These are phyloP conservation scores for Trissolcus japonicus DNA, from an alignment of 2,888 invertebrate genomes.

Conservation along the genomic window DNA sequence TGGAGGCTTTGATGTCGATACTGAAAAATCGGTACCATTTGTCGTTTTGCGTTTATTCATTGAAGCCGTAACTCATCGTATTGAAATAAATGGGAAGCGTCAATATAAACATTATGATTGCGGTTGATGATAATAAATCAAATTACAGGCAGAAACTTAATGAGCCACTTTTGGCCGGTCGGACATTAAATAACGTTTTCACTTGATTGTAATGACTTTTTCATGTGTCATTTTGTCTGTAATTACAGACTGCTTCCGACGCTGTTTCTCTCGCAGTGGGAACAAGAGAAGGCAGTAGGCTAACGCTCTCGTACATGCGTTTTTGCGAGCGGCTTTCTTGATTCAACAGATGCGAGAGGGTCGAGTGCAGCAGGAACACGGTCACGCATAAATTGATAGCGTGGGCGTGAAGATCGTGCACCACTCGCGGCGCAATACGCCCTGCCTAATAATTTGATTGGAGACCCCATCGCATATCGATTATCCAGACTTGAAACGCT, in stretches of 20 bases:
- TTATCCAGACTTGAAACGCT: constrained; percentile 31
- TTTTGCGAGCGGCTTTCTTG: constrained; percentile 40
- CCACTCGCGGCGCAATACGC: constrained; percentile 32
- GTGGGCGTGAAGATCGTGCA: constrained; percentile 55
- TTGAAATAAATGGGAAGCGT: constrained; percentile 14
- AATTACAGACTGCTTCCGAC: constrained; percentile 51
- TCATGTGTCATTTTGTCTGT: constrained; percentile 47
- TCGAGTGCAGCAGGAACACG: constrained; percentile 49
- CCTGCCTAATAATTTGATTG: constrained; percentile 52
- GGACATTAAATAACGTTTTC: constrained; percentile 38
- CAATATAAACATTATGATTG: constrained; percentile 26
- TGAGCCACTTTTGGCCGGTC: constrained; percentile 12
- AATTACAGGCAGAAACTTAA: constrained; percentile 20
- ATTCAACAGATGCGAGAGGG: constrained; percentile 32
- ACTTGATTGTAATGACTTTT: constrained; percentile 49
- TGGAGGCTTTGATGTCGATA: too few relatives aligned
- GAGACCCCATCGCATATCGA: constrained; percentile 14
- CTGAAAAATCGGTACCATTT: too few relatives aligned
- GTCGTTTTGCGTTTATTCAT: not conserved
- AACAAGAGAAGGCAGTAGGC: constrained; percentile 20
- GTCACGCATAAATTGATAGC: constrained; percentile 55
- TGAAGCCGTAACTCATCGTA: constrained; percentile 10
- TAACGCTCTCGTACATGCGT: constrained; percentile 9
- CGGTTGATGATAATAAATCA: constrained; percentile 24
- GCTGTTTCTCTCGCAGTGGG: constrained; percentile 29